A percentile compares a stretch with the other conserved stretches of the same genome.
phyloP scores from a whole-genome alignment of 2,113 vertebrate genomes.

The Campylorhamphus procurvoides region DNA sequence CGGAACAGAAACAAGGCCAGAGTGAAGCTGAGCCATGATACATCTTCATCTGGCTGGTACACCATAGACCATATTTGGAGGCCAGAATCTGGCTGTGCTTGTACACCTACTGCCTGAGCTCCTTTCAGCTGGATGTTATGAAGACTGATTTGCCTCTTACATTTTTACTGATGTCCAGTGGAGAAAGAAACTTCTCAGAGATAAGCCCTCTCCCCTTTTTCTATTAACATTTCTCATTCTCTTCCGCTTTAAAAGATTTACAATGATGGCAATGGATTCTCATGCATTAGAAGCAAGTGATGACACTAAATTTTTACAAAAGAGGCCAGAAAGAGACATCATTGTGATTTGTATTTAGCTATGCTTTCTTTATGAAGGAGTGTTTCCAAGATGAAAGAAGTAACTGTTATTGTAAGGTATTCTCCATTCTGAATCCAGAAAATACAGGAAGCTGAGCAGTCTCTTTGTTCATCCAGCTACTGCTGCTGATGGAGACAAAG shows the following conservation, averaged over 20 bases:
- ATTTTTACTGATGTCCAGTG: not conserved
- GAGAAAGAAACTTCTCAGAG: not conserved
- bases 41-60: not conserved
- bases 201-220: not conserved
- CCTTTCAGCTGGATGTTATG: not conserved
- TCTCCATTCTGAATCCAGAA: conserved; percentile 49
- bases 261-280: not conserved
- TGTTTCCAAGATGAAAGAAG: conserved; percentile 6
- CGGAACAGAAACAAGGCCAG: not conserved
- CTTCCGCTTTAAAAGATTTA: not conserved
- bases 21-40: not conserved
- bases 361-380: not conserved
- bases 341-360: not conserved
- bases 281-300: not conserved
- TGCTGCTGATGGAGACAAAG: conserved; percentile 69
- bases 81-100: not conserved
- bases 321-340: not conserved
- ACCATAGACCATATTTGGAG: not conserved
- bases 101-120: not conserved
- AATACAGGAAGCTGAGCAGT: conserved; percentile 48
- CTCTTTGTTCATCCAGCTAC: conserved; percentile 66
- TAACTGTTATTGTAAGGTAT: conserved; percentile 25
- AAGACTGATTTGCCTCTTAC: not conserved
- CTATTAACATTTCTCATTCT: not conserved
- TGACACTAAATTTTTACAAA: not conserved